Evolutionary conservation across 2,113 vertebrate genomes (phyloP).

Genomic region (Trichechus manatus): DNA sequence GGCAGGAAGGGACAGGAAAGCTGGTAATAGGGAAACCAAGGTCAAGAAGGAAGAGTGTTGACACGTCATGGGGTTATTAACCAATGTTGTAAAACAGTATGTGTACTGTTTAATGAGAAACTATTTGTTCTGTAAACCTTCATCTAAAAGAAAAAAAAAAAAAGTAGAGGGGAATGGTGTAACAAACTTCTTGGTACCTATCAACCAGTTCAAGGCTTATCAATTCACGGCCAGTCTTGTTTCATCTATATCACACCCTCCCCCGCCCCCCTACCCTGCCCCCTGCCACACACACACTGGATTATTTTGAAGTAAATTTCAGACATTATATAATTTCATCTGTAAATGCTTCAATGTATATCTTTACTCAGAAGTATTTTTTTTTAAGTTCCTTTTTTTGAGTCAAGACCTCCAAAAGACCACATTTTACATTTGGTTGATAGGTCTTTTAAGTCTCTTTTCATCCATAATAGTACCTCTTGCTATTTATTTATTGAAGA

Average conservation of each 20-base stretch:
- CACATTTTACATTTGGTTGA: neutral
- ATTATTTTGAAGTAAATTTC: slow-evolving; percentile 36
- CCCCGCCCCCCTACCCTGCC: too few relatives aligned
- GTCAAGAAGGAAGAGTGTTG: too few relatives aligned
- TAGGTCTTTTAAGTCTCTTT: slow-evolving; percentile 43
- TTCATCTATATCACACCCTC: neutral
- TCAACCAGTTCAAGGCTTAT: neutral
- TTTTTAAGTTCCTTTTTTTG: slow-evolving; percentile 28
- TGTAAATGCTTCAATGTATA: neutral
- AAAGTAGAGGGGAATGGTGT: neutral
- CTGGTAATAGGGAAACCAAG: too few relatives aligned
- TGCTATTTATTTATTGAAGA: slow-evolving; percentile 37
- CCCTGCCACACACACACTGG: neutral
- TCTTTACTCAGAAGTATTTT: neutral
- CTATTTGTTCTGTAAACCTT: too few relatives aligned
- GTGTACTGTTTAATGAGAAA: too few relatives aligned
- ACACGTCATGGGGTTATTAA: too few relatives aligned
- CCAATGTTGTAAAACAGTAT: too few relatives aligned
- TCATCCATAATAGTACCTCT: neutral
- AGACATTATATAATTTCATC: slow-evolving; percentile 26
- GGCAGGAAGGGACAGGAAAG: too few relatives aligned
- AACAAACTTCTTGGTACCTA: neutral
- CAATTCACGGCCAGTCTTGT: neutral
- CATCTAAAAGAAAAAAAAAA: neutral
- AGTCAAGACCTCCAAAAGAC: neutral